Evolutionary conservation across 2,797 vertebrate species (phyloP), one percentile per base, ranked within the genome.

Genomic region (Galago senegalensis): DNA sequence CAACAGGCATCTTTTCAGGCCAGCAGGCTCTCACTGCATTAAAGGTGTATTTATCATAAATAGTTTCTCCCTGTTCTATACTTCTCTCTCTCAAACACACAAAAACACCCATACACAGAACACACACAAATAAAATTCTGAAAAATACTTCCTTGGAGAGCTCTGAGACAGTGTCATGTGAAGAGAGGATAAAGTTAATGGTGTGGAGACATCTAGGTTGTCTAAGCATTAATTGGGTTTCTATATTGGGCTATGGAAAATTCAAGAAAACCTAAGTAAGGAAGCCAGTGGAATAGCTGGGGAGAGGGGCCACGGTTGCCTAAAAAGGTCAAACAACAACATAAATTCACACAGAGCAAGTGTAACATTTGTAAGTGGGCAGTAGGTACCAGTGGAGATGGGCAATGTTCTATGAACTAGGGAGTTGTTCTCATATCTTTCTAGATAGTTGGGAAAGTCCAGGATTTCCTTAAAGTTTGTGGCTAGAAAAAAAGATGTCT

Each of bases 1-100:
- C 91, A 93, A 79, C 25, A 77, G 46, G 31, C 6, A 63, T 7
- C 89, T 96, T 92, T 93, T 95, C 83, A 73, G 87, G 92, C 53
- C 37, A 86, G 23, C 23, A 77, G 82, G 4, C 29, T 77, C 9
- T 93, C 87, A 79, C 27, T 70, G 7, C 34, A 63, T 73, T 75
- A 87, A 69, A 70, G 6, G 91, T n/a, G 67, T 94, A 77, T 43
- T 88, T 94, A 65, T 37, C 21, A 49, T 85, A 60, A 81, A 73
- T 81, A 69, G 12, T 92, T 82, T 89, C 56, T 92, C 80, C 56
- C 9, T 5, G 2, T 46, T 81, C 4, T 92, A 7, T 40, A 17
- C 18, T 18, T 60, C 40, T 7, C 29, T 34, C 1, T 23, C 3
- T 49, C 34, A 65, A 40, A 31, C 40, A 34, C 29, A 27, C 23